phyloP scores from a whole-genome alignment of 1,140 invertebrate genomes.

The Daktulosphaira vitifoliae region DNA sequence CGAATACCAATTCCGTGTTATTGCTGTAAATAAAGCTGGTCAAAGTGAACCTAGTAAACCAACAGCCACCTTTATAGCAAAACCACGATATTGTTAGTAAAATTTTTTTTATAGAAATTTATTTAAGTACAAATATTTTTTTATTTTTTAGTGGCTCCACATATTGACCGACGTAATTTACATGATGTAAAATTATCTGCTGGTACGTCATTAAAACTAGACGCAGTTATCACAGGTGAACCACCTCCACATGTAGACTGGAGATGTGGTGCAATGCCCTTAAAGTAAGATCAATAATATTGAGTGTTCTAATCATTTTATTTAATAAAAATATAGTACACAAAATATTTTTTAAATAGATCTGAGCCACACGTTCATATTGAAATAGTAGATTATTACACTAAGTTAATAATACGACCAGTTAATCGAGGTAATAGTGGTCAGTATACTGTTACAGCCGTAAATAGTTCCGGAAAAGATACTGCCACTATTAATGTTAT shows the following conservation, averaged over 20 bases:
- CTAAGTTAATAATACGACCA: constrained; percentile 74
- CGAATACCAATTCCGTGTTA: constrained; percentile 97
- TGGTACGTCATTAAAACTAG: constrained; percentile 83
- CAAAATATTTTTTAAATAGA: constrained; percentile 24
- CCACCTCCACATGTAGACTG: constrained; percentile 83
- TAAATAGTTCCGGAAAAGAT: constrained; percentile 79
- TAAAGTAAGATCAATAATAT: constrained; percentile 39
- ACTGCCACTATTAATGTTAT: constrained; percentile 79
- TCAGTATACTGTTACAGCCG: constrained; percentile 77
- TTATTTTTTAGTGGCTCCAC: constrained; percentile 66
- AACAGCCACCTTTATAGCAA: constrained; percentile 82
- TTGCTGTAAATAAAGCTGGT: constrained; percentile 90
- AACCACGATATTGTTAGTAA: constrained; percentile 70
- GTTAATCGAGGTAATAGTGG: constrained; percentile 72
- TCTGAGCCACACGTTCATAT: constrained; percentile 45
- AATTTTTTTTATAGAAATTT: constrained; percentile 1
- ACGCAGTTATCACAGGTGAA: constrained; percentile 83
- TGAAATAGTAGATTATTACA: constrained; percentile 78
- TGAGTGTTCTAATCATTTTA: too few relatives aligned
- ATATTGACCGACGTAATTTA: constrained; percentile 86
- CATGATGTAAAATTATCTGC: constrained; percentile 82
- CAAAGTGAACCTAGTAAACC: constrained; percentile 78
- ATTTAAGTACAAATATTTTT: background rate
- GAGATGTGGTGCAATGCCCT: constrained; percentile 59
- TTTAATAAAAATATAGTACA: background rate